Percentiles rank a stretch among this genome's conserved stretches.
phyloP scores from a whole-genome alignment of 2,113 vertebrate species.

The Callipepla squamata region DNA sequence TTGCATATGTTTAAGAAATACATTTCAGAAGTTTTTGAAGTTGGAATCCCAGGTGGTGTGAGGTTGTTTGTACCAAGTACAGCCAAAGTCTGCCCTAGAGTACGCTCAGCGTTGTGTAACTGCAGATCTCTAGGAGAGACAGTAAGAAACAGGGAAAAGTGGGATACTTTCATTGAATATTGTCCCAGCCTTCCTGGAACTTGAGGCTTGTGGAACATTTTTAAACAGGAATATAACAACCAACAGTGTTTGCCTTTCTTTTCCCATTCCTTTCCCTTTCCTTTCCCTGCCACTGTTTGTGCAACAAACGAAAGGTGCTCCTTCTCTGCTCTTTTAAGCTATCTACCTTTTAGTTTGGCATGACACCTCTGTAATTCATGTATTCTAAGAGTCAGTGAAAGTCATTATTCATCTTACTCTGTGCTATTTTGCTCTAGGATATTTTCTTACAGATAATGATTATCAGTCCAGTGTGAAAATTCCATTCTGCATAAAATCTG shows the following conservation, averaged over 20 bases:
- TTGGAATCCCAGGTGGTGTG: not conserved
- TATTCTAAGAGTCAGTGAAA: not conserved
- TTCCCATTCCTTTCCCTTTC: not conserved
- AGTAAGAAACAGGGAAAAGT: not conserved
- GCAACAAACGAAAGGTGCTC: not conserved
- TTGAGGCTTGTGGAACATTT: not conserved
- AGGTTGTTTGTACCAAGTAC: not conserved
- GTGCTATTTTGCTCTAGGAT: not conserved
- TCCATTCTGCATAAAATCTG: not conserved
- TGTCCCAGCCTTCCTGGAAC: not conserved
- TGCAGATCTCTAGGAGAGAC: not conserved
- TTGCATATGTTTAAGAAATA: not conserved
- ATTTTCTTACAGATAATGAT: not conserved
- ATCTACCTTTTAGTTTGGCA: not conserved
- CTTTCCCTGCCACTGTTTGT: not conserved
- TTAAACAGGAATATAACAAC: not conserved
- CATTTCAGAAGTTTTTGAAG: not conserved
- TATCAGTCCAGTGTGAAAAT: not conserved
- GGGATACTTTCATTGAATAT: fast-evolving
- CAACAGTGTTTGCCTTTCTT: too few species aligned
- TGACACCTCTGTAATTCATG: not conserved
- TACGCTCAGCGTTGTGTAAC: not conserved
- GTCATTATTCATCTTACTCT: not conserved
- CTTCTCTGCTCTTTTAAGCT: not conserved
- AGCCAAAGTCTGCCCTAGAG: not conserved